A percentile compares a stretch with the other conserved stretches of the same genome.
Conservation (phyloP, 2,113 vertebrate species). For the Clarias magur region DNA sequence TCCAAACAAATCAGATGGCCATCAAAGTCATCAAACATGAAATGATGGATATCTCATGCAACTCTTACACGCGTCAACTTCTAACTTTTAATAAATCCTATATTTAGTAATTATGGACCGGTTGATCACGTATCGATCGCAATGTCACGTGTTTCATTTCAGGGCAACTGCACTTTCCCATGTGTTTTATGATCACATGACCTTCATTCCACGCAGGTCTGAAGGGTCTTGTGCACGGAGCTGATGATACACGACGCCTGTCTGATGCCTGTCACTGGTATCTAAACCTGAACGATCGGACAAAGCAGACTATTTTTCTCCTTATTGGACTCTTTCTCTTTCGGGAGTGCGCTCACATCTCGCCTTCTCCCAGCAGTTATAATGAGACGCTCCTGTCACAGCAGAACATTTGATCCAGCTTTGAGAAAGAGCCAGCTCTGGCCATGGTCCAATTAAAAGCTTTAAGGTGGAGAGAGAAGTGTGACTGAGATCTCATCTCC, state of each 20-base stretch:
- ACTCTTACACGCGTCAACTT: not conserved
- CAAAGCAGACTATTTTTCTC: not conserved
- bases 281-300: not conserved
- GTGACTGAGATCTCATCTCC: conserved; percentile 40
- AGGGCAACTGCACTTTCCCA: not conserved
- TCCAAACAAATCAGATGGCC: not conserved
- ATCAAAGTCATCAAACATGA: not conserved
- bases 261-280: too few relatives aligned
- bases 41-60: not conserved
- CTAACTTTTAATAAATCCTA: not conserved
- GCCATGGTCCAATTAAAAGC: conserved; percentile 50
- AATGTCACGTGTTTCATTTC: not conserved
- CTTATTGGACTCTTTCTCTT: not conserved
- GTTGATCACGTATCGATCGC: not conserved
- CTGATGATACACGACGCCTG: not conserved
- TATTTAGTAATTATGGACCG: not conserved
- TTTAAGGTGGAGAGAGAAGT: conserved; percentile 18
- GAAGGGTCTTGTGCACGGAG: not conserved
- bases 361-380: conserved; percentile 14
- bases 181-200: not conserved
- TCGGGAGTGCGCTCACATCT: not conserved
- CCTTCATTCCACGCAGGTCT: not conserved
- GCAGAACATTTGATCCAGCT: conserved; percentile 35
- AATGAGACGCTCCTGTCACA: conserved; percentile 47
- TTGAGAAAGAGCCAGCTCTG: conserved; percentile 38